phyloP scores from a whole-genome alignment of 2,888 invertebrate genomes.

The Mellilla xanthometata region DNA sequence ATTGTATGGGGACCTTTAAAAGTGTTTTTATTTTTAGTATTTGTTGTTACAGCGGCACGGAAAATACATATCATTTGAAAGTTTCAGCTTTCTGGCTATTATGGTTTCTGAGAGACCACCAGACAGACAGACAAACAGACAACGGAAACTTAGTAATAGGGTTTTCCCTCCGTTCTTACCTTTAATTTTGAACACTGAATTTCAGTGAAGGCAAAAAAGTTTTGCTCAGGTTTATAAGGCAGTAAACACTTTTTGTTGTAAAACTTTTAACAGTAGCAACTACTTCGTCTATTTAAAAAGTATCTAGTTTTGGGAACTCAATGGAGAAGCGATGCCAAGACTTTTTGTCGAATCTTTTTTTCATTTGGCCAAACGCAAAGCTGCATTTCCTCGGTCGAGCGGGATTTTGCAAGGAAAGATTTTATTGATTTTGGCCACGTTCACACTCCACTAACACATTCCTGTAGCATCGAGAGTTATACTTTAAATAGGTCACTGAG shows the following conservation, averaged over 20 bases:
- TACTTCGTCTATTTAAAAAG: neutral
- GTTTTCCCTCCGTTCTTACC: too few species aligned
- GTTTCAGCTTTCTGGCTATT: too few species aligned
- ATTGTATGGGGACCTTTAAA: too few species aligned
- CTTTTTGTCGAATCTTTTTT: neutral
- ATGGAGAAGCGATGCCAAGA: constrained; percentile 5
- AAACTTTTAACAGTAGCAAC: neutral
- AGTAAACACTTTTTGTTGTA: neutral
- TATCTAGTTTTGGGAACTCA: neutral
- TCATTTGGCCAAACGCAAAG: neutral
- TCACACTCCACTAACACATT: neutral
- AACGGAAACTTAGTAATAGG: too few species aligned
- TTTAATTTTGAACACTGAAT: too few species aligned
- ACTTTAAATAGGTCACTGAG: neutral
- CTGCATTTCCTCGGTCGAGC: constrained; percentile 1
- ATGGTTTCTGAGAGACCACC: too few species aligned
- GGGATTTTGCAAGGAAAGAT: neutral
- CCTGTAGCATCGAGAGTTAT: neutral
- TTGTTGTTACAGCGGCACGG: too few species aligned
- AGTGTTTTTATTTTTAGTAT: too few species aligned
- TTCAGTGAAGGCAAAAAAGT: too few species aligned
- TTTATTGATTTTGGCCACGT: constrained; percentile 7
- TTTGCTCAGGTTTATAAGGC: too few species aligned
- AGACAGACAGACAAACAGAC: too few species aligned
- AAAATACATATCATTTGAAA: too few species aligned